Conservation (phyloP, 2,888 invertebrate genomes). For the Imbricaverruca yamaguchii region DNA sequence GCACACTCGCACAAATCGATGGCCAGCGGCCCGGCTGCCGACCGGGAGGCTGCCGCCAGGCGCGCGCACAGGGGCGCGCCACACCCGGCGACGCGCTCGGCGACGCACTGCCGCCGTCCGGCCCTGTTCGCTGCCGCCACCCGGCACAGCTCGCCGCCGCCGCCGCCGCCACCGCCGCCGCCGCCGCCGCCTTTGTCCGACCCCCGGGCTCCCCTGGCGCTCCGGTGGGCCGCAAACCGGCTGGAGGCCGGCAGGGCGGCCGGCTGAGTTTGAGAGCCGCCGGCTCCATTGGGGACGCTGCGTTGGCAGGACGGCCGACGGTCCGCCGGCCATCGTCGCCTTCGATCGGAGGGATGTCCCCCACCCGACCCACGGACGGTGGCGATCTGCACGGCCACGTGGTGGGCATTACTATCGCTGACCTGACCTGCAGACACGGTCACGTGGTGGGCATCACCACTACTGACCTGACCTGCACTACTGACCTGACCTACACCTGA, state of each 20-base stretch:
- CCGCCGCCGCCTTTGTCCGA: constrained; percentile 27
- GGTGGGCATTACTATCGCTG: too few species aligned
- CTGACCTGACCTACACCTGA: too few species aligned
- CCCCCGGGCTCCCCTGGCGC: constrained; percentile 64
- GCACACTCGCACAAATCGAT: not conserved
- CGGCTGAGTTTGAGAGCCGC: constrained; percentile 83
- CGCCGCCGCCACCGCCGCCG: constrained; percentile 72
- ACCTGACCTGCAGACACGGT: too few species aligned
- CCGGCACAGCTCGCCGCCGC: constrained; percentile 85
- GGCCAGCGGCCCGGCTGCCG: not conserved
- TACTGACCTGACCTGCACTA: too few species aligned
- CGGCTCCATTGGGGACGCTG: constrained; percentile 82
- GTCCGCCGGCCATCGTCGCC: constrained; percentile 57
- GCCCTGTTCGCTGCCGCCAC: constrained; percentile 91
- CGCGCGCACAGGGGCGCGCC: constrained; percentile 82
- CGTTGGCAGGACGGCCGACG: constrained; percentile 70
- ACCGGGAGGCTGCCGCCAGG: constrained; percentile 32
- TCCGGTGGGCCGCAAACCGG: constrained; percentile 38
- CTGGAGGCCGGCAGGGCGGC: constrained; percentile 50
- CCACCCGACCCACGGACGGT: too few species aligned
- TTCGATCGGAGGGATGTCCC: not conserved
- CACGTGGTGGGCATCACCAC: too few species aligned
- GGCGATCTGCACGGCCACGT: too few species aligned
- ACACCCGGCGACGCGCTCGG: too few species aligned
- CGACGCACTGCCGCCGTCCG: constrained; percentile 61